Conservation (phyloP, 2,888 invertebrate genomes). For the Parnassius orleans region DNA sequence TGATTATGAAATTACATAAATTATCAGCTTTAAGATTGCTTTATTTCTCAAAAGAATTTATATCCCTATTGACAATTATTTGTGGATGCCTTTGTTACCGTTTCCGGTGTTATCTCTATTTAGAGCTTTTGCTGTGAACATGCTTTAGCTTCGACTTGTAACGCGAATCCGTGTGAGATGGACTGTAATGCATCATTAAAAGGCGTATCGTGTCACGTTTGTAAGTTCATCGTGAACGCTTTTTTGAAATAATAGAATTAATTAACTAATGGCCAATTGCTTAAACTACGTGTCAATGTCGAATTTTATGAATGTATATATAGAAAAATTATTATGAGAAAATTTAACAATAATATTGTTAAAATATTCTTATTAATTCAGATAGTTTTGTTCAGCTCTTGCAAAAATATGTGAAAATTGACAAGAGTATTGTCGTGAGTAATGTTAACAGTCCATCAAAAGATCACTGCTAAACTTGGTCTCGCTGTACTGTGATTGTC, state of each 20-base stretch:
- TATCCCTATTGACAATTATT: not conserved
- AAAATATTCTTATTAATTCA: too few species aligned
- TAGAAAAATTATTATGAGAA: too few species aligned
- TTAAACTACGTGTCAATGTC: conserved; percentile 10
- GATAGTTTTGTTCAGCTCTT: too few species aligned
- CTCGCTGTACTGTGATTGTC: too few species aligned
- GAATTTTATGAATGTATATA: not conserved
- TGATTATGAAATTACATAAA: too few species aligned
- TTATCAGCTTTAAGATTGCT: too few species aligned
- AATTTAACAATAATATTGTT: too few species aligned
- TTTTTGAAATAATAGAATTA: conserved; percentile 20
- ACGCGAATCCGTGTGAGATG: conserved; percentile 11
- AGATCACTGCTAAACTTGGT: too few species aligned
- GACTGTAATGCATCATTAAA: conserved; percentile 26
- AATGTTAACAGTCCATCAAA: too few species aligned
- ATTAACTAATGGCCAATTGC: conserved; percentile 2
- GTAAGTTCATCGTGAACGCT: conserved; percentile 4
- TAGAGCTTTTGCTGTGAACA: conserved; percentile 2
- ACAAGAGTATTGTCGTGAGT: too few species aligned
- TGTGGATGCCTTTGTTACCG: not conserved
- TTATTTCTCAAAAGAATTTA: too few species aligned
- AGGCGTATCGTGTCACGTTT: conserved; percentile 21
- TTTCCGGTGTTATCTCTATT: not conserved
- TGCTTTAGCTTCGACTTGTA: conserved; percentile 4
- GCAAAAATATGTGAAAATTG: too few species aligned